Conservation (phyloP, 2,113 vertebrate species). For the Ramphastos sulfuratus region DNA sequence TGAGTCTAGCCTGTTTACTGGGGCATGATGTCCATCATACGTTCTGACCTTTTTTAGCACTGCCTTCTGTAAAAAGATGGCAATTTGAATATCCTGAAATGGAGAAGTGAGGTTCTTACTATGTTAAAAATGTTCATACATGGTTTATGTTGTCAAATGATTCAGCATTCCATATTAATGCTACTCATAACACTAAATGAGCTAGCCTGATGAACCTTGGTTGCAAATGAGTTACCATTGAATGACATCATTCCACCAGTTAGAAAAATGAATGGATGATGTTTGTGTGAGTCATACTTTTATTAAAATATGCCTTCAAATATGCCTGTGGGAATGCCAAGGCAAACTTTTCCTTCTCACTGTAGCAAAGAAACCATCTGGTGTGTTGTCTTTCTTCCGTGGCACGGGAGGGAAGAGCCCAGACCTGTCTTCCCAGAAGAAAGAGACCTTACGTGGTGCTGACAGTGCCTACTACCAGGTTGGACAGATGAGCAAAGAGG, state of each 20-base stretch:
- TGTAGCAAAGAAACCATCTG: conserved; percentile 81
- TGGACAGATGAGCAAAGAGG: conserved; percentile 81
- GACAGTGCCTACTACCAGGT: conserved; percentile 85
- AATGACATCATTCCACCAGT: background rate
- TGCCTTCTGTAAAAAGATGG: background rate
- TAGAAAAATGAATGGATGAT: background rate
- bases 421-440: conserved; percentile 81
- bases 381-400: conserved; percentile 85
- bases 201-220: background rate
- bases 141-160: background rate
- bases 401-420: conserved; percentile 83
- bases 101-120: background rate
- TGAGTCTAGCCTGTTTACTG: background rate
- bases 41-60: background rate
- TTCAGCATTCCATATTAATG: background rate
- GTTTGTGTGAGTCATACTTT: background rate
- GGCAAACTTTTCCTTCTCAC: background rate
- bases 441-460: conserved; percentile 83
- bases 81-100: background rate
- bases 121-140: rapidly evolving
- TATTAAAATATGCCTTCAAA: conserved; percentile 3
- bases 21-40: background rate
- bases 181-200: background rate
- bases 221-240: background rate
- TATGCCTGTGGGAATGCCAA: background rate